phyloP scores from a whole-genome alignment of 2,888 invertebrate genomes.

The Endotricha flammealis region DNA sequence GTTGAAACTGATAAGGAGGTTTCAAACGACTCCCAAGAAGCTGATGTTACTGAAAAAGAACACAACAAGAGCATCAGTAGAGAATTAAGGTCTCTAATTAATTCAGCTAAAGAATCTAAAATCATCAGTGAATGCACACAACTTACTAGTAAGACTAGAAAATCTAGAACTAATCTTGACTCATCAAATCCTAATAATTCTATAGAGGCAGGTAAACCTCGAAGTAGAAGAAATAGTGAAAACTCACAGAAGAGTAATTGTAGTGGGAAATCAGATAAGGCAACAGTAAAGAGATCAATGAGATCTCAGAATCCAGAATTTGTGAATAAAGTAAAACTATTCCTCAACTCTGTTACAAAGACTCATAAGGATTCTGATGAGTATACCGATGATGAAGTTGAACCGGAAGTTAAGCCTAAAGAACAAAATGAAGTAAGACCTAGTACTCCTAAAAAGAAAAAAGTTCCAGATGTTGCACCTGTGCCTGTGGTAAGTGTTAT shows the following conservation, averaged over 20 bases:
- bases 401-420: conserved; percentile 32
- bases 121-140: conserved; percentile 79
- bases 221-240: conserved; percentile 47
- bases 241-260: conserved; percentile 55
- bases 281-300: conserved; percentile 68
- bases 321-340: conserved; percentile 79
- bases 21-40: conserved; percentile 48
- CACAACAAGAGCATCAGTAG: conserved; percentile 67
- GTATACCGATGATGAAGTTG: conserved; percentile 40
- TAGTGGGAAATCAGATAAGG: conserved; percentile 58
- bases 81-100: conserved; percentile 81
- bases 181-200: conserved; percentile 61
- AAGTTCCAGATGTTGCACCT: conserved; percentile 17
- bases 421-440: conserved; percentile 28
- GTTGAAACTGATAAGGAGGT: conserved; percentile 35
- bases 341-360: conserved; percentile 75
- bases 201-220: conserved; percentile 47
- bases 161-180: conserved; percentile 64
- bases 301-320: conserved; percentile 82
- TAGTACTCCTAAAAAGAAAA: conserved; percentile 36
- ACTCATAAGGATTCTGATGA: conserved; percentile 47
- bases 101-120: conserved; percentile 83
- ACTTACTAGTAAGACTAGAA: conserved; percentile 69
- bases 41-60: conserved; percentile 53
- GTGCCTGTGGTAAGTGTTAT: conserved; percentile 19